Base-by-base conservation (phyloP, 2,888 invertebrate genomes). In the Synanthedon andrenaeformis region DNA sequence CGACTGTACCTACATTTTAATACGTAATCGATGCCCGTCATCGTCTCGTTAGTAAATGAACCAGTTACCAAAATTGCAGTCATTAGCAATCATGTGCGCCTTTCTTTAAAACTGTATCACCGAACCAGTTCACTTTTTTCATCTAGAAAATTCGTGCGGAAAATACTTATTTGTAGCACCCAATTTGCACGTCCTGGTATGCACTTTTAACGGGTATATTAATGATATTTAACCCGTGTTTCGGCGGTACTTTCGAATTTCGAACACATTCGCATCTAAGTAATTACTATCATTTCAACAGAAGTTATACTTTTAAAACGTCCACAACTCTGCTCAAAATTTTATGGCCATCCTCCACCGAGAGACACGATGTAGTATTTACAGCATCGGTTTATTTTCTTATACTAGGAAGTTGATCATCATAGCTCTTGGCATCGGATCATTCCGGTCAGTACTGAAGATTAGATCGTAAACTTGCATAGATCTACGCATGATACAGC, bases 51-150 rank as follows among this genome's bases (percentile, higher is more conserved):
- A 79, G 76, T 74, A 45, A 51, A 42, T 69, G 74, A 69, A 56
- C 67, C 74, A 72, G 73, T 76, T 70, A 69, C 69, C 70, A 60
- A 77, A 82, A 81, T 79, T 79, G 67, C 76, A 70, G 73, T 79
- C 68, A 82, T 82, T 81, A 79, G 71, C 71, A 71, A 72, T 69
- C 62, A 57, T 55, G 53, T 63, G 65, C 60, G 62, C 66, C 75
- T 73, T 75, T 75, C 72, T 71, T 74, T 53, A 67, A 69, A 77
- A 73, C 70, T 75, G 75, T 77, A 78, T 72, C 76, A 74, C 66
- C 64, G 64, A 70, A 74, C 76, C 76, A 58, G 72, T 75, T 76
- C 58, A 50, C 56, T 61, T 64, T 70, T 73, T 69, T 68, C 13
- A 45, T 19, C 49, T 49, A 49, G 49, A 23, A 49, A 45, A 49